Conservation (phyloP, 2,888 invertebrate species). For the Dynastes hyllus region DNA sequence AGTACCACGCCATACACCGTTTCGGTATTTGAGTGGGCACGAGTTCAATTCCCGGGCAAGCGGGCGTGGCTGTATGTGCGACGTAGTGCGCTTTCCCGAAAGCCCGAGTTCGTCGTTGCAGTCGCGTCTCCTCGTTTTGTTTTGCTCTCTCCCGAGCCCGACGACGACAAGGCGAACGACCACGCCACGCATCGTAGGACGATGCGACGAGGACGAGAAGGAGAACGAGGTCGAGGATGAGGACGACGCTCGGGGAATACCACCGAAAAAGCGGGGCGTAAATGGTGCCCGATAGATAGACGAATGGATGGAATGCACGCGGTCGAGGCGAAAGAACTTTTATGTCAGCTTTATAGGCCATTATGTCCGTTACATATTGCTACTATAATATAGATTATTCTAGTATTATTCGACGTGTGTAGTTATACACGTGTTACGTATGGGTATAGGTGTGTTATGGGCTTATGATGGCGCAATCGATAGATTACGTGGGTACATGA, state of each 20-base stretch:
- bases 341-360: conserved; percentile 19
- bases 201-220: too few relatives aligned
- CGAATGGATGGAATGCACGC: background rate
- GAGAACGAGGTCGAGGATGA: background rate
- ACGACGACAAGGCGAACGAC: too few relatives aligned
- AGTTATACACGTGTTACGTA: background rate
- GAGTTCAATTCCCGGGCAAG: conserved; percentile 60
- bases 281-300: background rate
- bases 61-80: conserved; percentile 62
- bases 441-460: background rate
- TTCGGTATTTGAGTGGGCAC: conserved; percentile 52
- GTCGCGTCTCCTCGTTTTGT: conserved; percentile 1
- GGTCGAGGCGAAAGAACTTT: background rate
- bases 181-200: too few relatives aligned
- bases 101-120: conserved; percentile 4
- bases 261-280: background rate
- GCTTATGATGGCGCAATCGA: conserved; percentile 10
- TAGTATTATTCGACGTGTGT: background rate
- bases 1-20: background rate
- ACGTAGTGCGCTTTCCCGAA: conserved; percentile 59
- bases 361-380: conserved; percentile 28
- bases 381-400: conserved; percentile 23
- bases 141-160: too few relatives aligned
- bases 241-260: background rate
- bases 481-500: conserved; percentile 6